phyloP scores from a whole-genome alignment of 1,140 invertebrate species.

The Rhopalosiphum padi region DNA sequence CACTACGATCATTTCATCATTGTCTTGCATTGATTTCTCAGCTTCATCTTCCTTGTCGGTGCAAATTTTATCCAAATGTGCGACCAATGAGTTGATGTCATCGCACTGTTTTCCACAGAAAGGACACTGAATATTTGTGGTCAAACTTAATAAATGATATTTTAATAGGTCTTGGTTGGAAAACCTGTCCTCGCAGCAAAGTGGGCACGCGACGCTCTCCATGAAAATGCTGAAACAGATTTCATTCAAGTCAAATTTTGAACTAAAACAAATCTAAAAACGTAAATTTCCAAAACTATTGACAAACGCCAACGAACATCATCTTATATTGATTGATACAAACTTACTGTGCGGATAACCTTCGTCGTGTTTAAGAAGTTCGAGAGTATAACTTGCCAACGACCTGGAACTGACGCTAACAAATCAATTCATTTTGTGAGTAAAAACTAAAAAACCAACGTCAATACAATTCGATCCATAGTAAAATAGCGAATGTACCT shows the following conservation, averaged over 20 bases:
- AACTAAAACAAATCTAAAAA: background rate
- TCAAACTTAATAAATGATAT: slow-evolving; percentile 51
- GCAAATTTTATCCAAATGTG: slow-evolving; percentile 48
- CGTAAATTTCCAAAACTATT: background rate
- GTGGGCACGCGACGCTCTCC: slow-evolving; percentile 43
- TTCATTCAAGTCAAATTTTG: background rate
- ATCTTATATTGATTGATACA: background rate
- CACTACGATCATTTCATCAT: slow-evolving; percentile 50
- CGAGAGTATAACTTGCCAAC: background rate
- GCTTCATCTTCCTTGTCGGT: background rate
- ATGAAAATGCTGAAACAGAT: background rate
- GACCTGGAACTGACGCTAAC: background rate
- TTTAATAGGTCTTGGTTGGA: slow-evolving; percentile 44
- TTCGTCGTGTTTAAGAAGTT: background rate
- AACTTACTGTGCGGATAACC: background rate
- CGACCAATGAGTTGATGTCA: slow-evolving; percentile 25
- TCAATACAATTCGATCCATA: background rate
- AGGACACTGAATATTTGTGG: slow-evolving; percentile 44
- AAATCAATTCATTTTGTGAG: background rate
- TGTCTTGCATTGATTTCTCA: background rate
- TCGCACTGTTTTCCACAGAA: slow-evolving; percentile 53
- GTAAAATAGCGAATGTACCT: background rate
- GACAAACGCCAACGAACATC: background rate
- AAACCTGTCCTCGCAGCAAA: slow-evolving; percentile 43
- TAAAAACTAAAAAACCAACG: background rate